phyloP scores from a whole-genome alignment of 2,113 vertebrate species.

The Eira barbara region DNA sequence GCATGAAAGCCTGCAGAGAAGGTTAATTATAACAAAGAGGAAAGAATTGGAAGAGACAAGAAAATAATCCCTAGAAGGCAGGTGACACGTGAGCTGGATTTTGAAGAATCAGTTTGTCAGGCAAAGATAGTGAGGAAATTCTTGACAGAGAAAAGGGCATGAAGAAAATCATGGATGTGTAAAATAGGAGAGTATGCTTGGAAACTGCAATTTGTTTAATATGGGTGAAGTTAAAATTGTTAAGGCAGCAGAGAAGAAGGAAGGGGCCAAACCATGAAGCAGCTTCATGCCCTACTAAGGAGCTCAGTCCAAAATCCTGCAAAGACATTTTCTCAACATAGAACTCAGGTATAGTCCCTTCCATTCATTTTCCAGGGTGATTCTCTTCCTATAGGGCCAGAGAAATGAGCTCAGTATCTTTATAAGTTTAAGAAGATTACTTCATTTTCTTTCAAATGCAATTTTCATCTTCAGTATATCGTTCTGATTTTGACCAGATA shows the following conservation, averaged over 20 bases:
- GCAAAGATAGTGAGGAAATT: not conserved
- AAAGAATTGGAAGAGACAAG: not conserved
- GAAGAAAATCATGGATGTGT: not conserved
- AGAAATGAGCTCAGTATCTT: not conserved
- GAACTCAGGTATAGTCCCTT: not conserved
- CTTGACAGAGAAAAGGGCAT: not conserved
- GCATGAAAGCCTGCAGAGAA: too few relatives aligned
- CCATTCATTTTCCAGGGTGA: not conserved
- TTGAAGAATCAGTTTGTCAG: not conserved
- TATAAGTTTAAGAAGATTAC: not conserved
- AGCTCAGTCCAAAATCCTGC: not conserved
- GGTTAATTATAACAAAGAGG: not conserved
- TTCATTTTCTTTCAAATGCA: not conserved
- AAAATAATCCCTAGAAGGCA: not conserved
- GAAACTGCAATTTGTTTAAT: not conserved
- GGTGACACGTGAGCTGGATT: not conserved
- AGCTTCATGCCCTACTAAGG: not conserved
- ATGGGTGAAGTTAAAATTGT: not conserved
- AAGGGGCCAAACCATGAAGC: not conserved
- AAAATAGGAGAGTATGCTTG: not conserved
- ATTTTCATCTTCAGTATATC: not conserved
- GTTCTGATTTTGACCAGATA: not conserved
- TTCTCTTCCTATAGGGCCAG: not conserved
- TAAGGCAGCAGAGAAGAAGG: not conserved
- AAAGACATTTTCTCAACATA: not conserved